Evolutionary conservation across 64 coral and sea anemone species (phyloP), one percentile per base, ranked within the genome.

Genomic region (Dendronephthya gigantea): DNA sequence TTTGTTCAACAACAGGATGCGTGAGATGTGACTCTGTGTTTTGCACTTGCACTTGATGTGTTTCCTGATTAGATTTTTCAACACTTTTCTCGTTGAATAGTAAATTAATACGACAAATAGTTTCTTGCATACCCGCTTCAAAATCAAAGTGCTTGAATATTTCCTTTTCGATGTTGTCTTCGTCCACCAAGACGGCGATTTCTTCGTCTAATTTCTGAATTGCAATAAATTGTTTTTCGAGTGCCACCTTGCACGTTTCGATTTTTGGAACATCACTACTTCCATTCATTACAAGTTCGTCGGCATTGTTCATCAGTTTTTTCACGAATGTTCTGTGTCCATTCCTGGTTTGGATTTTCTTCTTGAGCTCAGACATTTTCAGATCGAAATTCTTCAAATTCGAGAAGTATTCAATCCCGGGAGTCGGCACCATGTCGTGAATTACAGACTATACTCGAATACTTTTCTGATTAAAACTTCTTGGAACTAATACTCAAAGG

Each of bases 71-170:
- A 34, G 69, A 15, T 34, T 37, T 76, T 1, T 76, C 17, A 16
- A 76, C 29, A 22, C 12, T 28, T 34, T 34, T 76, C 28, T 28
- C 69, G 35, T 2, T 76, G 3, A 34, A 4, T 33, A 37, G 35
- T 1, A 4, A 76, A 30, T 31, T 37, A 4, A 31, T 3, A 31
- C 69, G 28, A 76, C 51, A 83, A 52, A 85, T 85, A 58, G 27
- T 39, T 62, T 68, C 84, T 15, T 86, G 50, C 5, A 86, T 23
- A 17, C 51, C 51, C 23, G 49, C 55, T 33, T 68, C 84, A 50
- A 86, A 58, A 14, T 86, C 84, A 68, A 50, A 65, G 15, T 55
- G 49, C 19, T 68, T 55, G 7, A 86, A 86, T 39, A 86, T 86
- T 86, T 86, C 55, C 23, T 40, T 86, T 37, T 86, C 32, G 13